phyloP scores from a whole-genome alignment of 2,113 vertebrate genomes.

The Rallus limicola region DNA sequence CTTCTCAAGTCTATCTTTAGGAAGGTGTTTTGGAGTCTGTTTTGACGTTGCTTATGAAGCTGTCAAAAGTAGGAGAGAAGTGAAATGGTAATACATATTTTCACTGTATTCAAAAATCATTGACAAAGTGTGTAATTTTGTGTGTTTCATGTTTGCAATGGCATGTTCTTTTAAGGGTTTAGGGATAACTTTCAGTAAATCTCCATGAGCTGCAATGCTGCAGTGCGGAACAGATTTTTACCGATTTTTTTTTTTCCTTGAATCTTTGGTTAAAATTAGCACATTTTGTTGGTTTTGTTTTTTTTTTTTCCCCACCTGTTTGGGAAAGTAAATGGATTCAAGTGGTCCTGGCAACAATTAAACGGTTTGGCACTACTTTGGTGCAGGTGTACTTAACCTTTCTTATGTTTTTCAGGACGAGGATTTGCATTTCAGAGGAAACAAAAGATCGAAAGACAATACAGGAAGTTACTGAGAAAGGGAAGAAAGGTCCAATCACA shows the following conservation, averaged over 20 bases:
- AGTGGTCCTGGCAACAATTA: background rate
- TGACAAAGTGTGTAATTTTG: accelerated
- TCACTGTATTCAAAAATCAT: background rate
- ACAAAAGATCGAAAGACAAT: conserved; percentile 84
- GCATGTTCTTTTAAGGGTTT: background rate
- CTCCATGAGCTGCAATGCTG: background rate
- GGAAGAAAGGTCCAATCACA: conserved; percentile 59
- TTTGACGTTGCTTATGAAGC: background rate
- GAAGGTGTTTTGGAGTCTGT: background rate
- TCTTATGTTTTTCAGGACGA: conserved; percentile 74
- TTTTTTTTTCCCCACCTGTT: background rate
- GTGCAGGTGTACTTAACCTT: background rate
- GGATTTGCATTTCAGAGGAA: conserved; percentile 92
- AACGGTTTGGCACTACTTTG: background rate
- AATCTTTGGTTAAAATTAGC: background rate
- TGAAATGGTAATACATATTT: background rate
- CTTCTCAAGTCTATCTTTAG: background rate
- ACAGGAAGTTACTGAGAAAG: conserved; percentile 85
- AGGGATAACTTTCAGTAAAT: background rate
- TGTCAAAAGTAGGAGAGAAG: background rate
- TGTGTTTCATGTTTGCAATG: background rate
- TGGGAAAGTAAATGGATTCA: background rate
- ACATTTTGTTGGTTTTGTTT: background rate
- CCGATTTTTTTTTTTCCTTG: background rate
- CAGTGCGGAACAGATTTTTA: background rate